phyloP scores from a whole-genome alignment of 35 echinoderm and acorn worm genomes.

The Hemicentrotus pulcherrimus region DNA sequence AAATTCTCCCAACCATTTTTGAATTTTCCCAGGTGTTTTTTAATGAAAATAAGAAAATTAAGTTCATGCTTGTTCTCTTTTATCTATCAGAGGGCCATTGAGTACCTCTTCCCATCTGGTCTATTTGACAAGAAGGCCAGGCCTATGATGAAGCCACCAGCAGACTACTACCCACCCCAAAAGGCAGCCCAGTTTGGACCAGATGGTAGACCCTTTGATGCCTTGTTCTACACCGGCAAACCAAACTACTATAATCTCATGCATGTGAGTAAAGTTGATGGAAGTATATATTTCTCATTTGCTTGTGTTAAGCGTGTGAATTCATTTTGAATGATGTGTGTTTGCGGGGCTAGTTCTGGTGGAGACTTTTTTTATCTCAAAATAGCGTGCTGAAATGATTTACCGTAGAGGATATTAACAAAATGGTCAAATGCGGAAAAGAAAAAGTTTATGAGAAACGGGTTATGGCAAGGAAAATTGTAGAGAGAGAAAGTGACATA shows the following conservation, averaged over 20 bases:
- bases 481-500: too few species aligned
- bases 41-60: too few species aligned
- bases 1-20: too few species aligned
- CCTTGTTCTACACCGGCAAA: slow-evolving; percentile 90
- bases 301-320: too few species aligned
- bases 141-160: slow-evolving; percentile 78
- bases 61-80: not conserved
- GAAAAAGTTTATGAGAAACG: too few species aligned
- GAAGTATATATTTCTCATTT: not conserved
- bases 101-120: slow-evolving; percentile 87
- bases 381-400: not conserved
- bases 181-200: slow-evolving; percentile 85
- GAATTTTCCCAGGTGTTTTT: too few species aligned
- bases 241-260: slow-evolving; percentile 92
- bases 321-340: too few species aligned
- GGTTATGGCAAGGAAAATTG: too few species aligned
- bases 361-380: too few species aligned
- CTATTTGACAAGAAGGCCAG: slow-evolving; percentile 89
- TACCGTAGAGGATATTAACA: not conserved
- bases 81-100: slow-evolving; percentile 66
- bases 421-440: not conserved
- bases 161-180: slow-evolving; percentile 85
- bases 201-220: slow-evolving; percentile 85
- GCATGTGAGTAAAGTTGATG: slow-evolving; percentile 72
- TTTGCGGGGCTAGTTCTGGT: too few species aligned